Percentiles rank a stretch among this genome's conserved stretches.
Evolutionary conservation across 1,140 invertebrate genomes (phyloP).

Genomic region (Lepidurus packardi): DNA sequence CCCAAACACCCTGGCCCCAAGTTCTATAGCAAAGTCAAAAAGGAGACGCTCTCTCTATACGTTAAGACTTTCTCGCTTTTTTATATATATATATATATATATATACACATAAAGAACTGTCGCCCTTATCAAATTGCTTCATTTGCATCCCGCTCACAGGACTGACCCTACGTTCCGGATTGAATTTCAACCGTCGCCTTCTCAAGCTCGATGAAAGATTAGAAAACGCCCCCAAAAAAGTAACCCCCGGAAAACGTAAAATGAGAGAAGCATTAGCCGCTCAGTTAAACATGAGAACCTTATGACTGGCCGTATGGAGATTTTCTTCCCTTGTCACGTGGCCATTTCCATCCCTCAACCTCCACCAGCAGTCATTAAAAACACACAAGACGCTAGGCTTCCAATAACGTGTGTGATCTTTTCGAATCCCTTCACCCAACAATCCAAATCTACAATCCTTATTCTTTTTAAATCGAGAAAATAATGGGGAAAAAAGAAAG

Average conservation of each 20-base stretch:
- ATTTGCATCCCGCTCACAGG: not conserved
- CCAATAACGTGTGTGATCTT: no score
- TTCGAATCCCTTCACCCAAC: no score
- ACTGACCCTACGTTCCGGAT: not conserved
- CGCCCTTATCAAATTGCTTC: slow-evolving; percentile 19
- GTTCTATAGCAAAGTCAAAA: not conserved
- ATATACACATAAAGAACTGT: not conserved
- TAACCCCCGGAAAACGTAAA: not conserved
- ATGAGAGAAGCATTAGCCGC: not conserved
- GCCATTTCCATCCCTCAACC: not conserved
- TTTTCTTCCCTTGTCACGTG: not conserved
- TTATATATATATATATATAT: not conserved
- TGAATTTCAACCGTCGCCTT: slow-evolving; percentile 2
- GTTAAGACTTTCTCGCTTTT: not conserved
- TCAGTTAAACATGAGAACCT: slow-evolving; percentile 5
- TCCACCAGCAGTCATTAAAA: no score
- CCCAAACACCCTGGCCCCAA: not conserved
- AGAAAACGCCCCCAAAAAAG: not conserved
- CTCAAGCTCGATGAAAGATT: not conserved
- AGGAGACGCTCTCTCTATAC: not conserved
- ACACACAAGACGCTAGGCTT: no score
- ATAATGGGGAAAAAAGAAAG: no score
- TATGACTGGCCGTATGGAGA: not conserved
- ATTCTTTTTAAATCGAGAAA: no score
- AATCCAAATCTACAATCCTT: no score